These are phyloP conservation scores for Physocephala rufipes DNA, from an alignment of 2,888 invertebrate species.

Conservation along the genomic window DNA sequence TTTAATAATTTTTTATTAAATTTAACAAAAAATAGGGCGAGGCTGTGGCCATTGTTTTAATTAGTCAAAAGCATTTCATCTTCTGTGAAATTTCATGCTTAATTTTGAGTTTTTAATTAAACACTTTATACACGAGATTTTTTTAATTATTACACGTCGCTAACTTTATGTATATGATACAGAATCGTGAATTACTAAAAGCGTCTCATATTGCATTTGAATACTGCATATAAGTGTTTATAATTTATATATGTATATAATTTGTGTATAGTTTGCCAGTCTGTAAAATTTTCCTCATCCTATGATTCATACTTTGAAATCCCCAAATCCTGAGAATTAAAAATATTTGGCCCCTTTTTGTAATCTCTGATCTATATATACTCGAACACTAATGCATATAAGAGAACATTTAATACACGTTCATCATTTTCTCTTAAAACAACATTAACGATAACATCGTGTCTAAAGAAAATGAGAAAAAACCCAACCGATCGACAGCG, in stretches of 20 bases:
- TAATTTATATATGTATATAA: neutral
- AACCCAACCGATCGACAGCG: too few relatives aligned
- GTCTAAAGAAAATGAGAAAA: too few relatives aligned
- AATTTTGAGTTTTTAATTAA: neutral
- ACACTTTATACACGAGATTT: neutral
- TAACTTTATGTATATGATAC: neutral
- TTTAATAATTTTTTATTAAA: neutral
- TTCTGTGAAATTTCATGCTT: too few relatives aligned
- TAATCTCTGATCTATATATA: too few relatives aligned
- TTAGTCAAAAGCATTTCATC: too few relatives aligned
- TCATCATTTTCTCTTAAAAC: too few relatives aligned
- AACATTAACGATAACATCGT: too few relatives aligned
- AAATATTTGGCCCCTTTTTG: neutral
- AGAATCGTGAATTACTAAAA: neutral
- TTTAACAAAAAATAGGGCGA: neutral
- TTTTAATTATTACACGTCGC: neutral
- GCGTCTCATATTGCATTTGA: too few relatives aligned
- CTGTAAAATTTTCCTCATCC: neutral
- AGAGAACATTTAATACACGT: too few relatives aligned
- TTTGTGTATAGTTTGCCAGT: neutral
- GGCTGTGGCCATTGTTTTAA: too few relatives aligned
- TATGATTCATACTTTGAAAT: neutral
- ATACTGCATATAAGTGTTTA: neutral
- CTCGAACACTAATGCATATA: too few relatives aligned
- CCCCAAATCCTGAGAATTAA: neutral